Base-by-base conservation (phyloP, 2,113 vertebrate species). In the Catharus fuscescens region DNA sequence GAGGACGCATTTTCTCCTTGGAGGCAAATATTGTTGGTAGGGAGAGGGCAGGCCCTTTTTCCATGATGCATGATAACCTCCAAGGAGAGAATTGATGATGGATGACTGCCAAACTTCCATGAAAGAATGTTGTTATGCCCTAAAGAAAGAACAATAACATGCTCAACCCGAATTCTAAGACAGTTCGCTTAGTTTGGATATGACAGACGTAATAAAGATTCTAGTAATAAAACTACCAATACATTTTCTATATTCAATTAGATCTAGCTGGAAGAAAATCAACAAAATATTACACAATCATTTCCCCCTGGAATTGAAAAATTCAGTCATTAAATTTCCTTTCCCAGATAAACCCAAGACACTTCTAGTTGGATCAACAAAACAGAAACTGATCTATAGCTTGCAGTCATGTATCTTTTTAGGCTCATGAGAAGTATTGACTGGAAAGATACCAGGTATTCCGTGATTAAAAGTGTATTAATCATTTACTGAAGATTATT, bases 401-500 rank as follows among this genome's bases (percentile, higher is more conserved):
- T 73, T 95, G 26, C 50, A 67, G 67, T 88, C 80, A 80, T 86
- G 31, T 54, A 56, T 74, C 82, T 90, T 96, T 92, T 88, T 71
- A 93, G 60, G 38, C 24, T 90, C 53, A 56, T 74, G 79, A 80
- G 62, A 88, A 92, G 18, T 78, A 94, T 64, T 83, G 87, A 80
- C 93, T 88, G 79, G 36, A 92, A 94, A 34, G 19, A 85, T 70
- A 96, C 29, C 34, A 80, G 64, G 32, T 90, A 95, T 92, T 95
- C 79, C 70, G 31, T 95, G 87, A 93, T 92, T 96, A 93, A 86
- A 96, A 64, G 76, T 86, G 44, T 93, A 94, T 96, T 95, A 93
- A 94, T 96, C 79, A 92, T 94, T 92, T 88, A 78, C 85, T 92
- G 88, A 93, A 90, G 71, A 94, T 94, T 94, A 96, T 88, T 96